A percentile compares a stretch with the other conserved stretches of the same genome.
Evolutionary conservation across 2,113 vertebrate genomes (phyloP).

Genomic region (Serinus canaria): DNA sequence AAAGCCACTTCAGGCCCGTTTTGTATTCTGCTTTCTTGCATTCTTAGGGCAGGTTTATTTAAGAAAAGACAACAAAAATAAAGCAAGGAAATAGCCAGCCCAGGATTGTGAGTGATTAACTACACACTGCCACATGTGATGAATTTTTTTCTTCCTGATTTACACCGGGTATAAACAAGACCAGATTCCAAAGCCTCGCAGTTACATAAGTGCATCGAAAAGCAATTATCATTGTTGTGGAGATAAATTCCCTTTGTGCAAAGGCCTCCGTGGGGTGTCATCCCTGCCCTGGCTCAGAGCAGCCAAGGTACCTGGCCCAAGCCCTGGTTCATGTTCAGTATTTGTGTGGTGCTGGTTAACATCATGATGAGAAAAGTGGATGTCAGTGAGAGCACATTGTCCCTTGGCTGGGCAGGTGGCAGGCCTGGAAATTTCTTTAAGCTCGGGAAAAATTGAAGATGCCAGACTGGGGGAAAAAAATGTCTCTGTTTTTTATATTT

Average conservation of each 20-base stretch:
- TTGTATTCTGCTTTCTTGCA: slow-evolving; percentile 32
- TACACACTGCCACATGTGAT: slow-evolving; percentile 18
- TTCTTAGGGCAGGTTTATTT: slow-evolving; percentile 36
- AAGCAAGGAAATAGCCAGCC: slow-evolving; percentile 42
- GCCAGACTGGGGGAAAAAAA: not conserved
- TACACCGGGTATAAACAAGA: slow-evolving; percentile 15
- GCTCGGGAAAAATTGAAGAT: not conserved
- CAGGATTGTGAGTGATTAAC: not conserved
- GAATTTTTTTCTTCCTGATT: slow-evolving; percentile 43
- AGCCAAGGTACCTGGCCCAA: not conserved
- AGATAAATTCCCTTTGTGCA: not conserved
- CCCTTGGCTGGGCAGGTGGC: not conserved
- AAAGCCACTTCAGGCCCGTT: not conserved
- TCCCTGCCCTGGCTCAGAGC: not conserved
- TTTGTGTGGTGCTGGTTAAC: not conserved
- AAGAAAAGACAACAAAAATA: slow-evolving; percentile 49
- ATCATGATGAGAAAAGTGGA: not conserved
- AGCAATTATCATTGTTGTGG: not conserved
- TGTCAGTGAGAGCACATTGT: not conserved
- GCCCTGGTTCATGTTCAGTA: not conserved
- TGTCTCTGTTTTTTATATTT: not conserved
- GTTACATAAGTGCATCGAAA: slow-evolving; percentile 14
- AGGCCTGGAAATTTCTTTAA: not conserved
- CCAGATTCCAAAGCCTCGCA: not conserved
- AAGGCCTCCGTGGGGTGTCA: not conserved